phyloP scores from a whole-genome alignment of 2,797 vertebrate species.

The Acropternis orthonyx region DNA sequence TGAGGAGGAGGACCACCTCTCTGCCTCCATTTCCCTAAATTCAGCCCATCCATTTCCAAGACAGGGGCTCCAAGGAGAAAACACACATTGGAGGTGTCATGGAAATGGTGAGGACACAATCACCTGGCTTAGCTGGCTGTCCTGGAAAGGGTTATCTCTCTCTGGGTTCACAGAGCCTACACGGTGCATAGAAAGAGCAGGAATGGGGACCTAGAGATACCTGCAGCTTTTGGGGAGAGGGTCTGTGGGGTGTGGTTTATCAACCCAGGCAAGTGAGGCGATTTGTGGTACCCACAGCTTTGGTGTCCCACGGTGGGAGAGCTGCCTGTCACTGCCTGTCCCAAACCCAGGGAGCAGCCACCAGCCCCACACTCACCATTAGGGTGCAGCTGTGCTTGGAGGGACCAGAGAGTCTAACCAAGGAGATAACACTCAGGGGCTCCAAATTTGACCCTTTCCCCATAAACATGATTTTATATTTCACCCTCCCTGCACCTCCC shows the following conservation, averaged over 20 bases:
- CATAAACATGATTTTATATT: background rate
- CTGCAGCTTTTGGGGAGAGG: background rate
- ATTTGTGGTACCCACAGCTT: background rate
- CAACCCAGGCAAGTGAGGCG: background rate
- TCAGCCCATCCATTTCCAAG: background rate
- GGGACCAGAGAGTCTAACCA: background rate
- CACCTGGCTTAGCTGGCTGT: rapidly evolving
- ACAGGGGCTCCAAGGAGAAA: background rate
- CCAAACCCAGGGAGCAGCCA: background rate
- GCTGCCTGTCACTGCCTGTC: background rate
- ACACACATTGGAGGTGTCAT: rapidly evolving
- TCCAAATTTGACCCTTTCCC: background rate
- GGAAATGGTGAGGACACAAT: background rate
- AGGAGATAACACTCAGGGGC: background rate
- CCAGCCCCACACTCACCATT: rapidly evolving
- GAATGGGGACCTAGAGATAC: background rate
- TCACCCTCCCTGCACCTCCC: background rate
- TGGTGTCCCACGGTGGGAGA: background rate
- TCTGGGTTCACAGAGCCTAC: background rate
- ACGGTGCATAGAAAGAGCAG: background rate
- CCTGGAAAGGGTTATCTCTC: background rate
- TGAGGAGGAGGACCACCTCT: background rate
- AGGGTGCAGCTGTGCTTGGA: background rate
- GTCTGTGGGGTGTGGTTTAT: background rate
- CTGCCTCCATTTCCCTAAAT: background rate